Conservation (phyloP, 2,797 vertebrate species). For the Diplodus puntazzo region DNA sequence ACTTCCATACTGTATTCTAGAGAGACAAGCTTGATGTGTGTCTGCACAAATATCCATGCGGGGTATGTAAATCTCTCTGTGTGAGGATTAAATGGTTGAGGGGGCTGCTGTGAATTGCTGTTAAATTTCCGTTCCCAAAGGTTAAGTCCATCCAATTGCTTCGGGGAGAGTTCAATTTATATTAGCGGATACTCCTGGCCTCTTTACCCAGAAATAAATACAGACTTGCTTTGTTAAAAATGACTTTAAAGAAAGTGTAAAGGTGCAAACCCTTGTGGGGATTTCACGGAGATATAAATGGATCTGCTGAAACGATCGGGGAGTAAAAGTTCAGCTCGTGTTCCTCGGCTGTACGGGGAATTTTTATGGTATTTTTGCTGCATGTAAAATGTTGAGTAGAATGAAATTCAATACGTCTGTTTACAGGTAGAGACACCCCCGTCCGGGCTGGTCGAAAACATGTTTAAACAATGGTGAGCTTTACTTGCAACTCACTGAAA, state of each 20-base stretch:
- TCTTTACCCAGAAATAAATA: constrained; percentile 61
- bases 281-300: constrained; percentile 59
- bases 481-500: constrained; percentile 27
- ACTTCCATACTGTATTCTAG: constrained; percentile 15
- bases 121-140: constrained; percentile 49
- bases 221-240: constrained; percentile 49
- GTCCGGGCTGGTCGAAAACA: constrained; percentile 21
- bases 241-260: constrained; percentile 9
- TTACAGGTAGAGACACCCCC: not conserved
- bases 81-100: constrained; percentile 58
- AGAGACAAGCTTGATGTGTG: constrained; percentile 42
- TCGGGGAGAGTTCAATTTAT: constrained; percentile 48
- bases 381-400: constrained; percentile 22
- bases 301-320: constrained; percentile 25
- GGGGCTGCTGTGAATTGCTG: constrained; percentile 50
- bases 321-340: constrained; percentile 43
- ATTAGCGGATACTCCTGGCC: constrained; percentile 45
- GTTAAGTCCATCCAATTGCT: constrained; percentile 57
- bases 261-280: constrained; percentile 27
- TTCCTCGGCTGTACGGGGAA: not conserved
- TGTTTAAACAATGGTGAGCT: constrained; percentile 34
- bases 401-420: not conserved
- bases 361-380: constrained; percentile 22
- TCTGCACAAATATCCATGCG: constrained; percentile 47
- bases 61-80: constrained; percentile 54